These are phyloP conservation scores for Coregonus clupeaformis DNA, from an alignment of 2,113 vertebrate species.

Conservation along the genomic window DNA sequence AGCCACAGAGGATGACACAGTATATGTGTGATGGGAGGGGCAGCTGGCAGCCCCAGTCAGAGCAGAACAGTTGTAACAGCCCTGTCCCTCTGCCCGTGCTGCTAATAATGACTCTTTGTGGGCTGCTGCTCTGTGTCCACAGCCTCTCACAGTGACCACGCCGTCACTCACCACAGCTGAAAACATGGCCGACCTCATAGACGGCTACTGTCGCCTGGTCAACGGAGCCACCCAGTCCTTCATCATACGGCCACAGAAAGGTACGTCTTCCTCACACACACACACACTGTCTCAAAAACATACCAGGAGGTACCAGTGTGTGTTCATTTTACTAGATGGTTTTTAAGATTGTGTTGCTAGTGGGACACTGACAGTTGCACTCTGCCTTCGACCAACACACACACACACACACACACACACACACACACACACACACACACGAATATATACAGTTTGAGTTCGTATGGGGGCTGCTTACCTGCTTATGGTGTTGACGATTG, in stretches of 20 bases:
- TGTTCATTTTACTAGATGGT: too few relatives aligned
- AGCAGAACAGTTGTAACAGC: too few relatives aligned
- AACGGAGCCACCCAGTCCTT: constrained; percentile 88
- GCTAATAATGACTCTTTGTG: not conserved
- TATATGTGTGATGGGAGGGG: not conserved
- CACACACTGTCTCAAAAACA: too few relatives aligned
- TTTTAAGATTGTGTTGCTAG: too few relatives aligned
- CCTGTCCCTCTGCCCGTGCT: not conserved
- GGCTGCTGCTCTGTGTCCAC: constrained; percentile 13
- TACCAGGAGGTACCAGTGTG: too few relatives aligned
- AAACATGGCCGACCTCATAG: constrained; percentile 97
- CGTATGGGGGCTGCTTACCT: too few relatives aligned
- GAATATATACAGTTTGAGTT: too few relatives aligned
- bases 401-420: too few relatives aligned
- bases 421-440: too few relatives aligned
- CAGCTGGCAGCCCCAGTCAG: not conserved
- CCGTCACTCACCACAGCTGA: constrained; percentile 92
- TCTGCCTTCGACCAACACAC: too few relatives aligned
- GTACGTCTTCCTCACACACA: constrained; percentile 62
- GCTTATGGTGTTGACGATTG: too few relatives aligned
- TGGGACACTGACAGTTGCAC: too few relatives aligned
- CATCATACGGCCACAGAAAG: constrained; percentile 94
- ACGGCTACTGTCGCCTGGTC: constrained; percentile 94
- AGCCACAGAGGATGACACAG: not conserved
- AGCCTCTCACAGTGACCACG: constrained; percentile 98